Base-by-base conservation (phyloP, 37 sponge, comb jelly and placozoan genomes). In the Aplysina aerophoba region DNA sequence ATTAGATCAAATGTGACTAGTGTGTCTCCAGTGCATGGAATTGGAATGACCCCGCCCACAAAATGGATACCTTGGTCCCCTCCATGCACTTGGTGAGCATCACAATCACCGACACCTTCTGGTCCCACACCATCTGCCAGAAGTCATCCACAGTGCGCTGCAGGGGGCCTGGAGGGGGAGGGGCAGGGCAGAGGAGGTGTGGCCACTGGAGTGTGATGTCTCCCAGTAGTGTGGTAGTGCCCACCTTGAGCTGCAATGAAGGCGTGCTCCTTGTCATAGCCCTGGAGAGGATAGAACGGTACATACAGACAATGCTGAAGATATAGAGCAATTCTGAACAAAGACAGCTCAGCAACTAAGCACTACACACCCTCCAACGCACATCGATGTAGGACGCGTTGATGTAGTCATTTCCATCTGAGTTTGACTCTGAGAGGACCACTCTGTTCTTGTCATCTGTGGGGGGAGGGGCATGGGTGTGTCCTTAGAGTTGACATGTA, bases 371-470 rank as follows among this genome's bases (percentile, higher is more conserved):
- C 50, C 50, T 44, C 8, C 50, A 44, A 28, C 34, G 30, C 37
- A 71, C 73, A 24, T 75, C 22, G 40, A 75, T 75, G 14, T 75
- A 75, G 37, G 78, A 75, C 14, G 78, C 78, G 41, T 75, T 75
- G 54, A 75, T 75, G 78, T 75, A 75, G 54, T 75, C 78, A 75
- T 75, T 75, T 17, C 78, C 78, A 75, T 75, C 78, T 3, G 78
- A 36, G 25, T 75, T 75, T 17, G 21, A 4, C 54, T 75, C 78
- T n/a, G 21, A 40, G 20, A 75, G 78, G 25, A 41, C 15, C 24
- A 75, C 53, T 50, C 78, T 3, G 25, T 75, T 75, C 78, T 75
- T 75, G 54, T 75, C 78, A 41, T 75, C 78, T 75, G 54, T 31
- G 19, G 33, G 71, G 71, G 30, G 8, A 8, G 30, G 71, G 33